Conservation (phyloP, 2,888 invertebrate genomes). For the Papilio protenor region DNA sequence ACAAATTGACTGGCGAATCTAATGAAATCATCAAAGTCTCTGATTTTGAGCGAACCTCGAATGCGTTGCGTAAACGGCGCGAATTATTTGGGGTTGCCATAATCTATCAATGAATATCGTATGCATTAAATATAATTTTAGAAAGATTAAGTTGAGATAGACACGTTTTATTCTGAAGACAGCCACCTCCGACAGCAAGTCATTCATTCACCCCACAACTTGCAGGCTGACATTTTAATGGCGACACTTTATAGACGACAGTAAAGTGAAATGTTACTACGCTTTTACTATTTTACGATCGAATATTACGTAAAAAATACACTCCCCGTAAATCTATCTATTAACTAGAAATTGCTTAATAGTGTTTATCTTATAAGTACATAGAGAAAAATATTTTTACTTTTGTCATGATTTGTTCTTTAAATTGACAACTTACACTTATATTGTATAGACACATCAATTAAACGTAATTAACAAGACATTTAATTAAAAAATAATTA, state of each 20-base stretch:
- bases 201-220: constrained; percentile 47
- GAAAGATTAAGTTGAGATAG: constrained; percentile 23
- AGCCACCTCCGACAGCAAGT: constrained; percentile 58
- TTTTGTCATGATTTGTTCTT: background rate
- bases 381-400: background rate
- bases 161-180: constrained; percentile 41
- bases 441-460: background rate
- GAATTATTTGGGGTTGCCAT: background rate
- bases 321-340: constrained; percentile 17
- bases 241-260: constrained; percentile 50
- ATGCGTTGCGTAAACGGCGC: background rate
- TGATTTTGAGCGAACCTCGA: background rate
- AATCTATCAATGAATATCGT: background rate
- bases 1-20: background rate
- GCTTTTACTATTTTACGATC: constrained; percentile 42
- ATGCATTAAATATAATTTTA: background rate
- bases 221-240: constrained; percentile 54
- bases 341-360: constrained; percentile 19
- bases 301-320: constrained; percentile 35
- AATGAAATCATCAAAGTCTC: background rate
- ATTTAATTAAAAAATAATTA: background rate
- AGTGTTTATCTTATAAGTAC: background rate
- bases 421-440: background rate
- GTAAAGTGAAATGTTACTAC: constrained; percentile 50
- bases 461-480: background rate